A percentile compares a stretch with the other conserved stretches of the same genome.
Evolutionary conservation across 2,113 vertebrate species (phyloP).

Genomic region (Donacobius atricapilla): DNA sequence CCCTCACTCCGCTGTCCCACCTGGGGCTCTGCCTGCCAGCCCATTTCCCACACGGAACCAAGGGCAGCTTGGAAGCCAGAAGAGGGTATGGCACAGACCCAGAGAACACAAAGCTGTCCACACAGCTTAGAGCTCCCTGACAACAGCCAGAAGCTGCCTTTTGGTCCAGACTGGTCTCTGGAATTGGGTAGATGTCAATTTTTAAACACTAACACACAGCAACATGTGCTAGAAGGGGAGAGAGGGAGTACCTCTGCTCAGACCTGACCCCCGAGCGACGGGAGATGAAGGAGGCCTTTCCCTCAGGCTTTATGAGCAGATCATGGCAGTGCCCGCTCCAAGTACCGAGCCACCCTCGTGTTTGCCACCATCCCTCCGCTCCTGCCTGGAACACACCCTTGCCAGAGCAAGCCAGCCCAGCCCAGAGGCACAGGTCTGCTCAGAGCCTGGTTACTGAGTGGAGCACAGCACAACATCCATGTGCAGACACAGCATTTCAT

Average conservation of each 20-base stretch:
- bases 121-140: background rate
- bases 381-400: background rate
- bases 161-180: background rate
- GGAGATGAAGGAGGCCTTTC: background rate
- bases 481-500: background rate
- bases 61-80: background rate
- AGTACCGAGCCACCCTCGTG: accelerated
- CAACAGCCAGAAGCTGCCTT: background rate
- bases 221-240: background rate
- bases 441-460: background rate
- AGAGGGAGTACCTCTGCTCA: background rate
- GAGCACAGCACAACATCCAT: background rate
- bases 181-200: background rate
- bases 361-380: background rate
- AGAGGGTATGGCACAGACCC: background rate
- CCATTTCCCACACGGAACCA: background rate
- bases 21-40: background rate
- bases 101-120: background rate
- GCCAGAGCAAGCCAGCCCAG: background rate
- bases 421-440: background rate
- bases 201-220: background rate
- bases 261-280: background rate
- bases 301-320: background rate
- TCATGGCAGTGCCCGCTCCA: background rate
- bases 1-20: background rate